Evolutionary conservation across 2,888 invertebrate genomes (phyloP).

Genomic region (Cerastis leucographa): DNA sequence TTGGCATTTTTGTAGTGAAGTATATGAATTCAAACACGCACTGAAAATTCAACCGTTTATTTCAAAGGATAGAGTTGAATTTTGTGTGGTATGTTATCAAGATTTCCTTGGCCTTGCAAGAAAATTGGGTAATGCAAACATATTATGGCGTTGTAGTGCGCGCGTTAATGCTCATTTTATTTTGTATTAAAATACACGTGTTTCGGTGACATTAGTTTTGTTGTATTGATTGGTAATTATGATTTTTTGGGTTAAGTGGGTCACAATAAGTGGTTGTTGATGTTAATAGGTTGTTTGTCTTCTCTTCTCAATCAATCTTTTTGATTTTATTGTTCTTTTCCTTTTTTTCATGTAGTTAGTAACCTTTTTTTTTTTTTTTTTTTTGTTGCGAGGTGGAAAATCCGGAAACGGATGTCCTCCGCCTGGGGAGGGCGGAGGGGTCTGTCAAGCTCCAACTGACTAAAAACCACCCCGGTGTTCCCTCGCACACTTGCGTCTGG

Average conservation of each 20-base stretch:
- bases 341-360: no score
- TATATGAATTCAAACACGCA: neutral
- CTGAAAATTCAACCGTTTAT: neutral
- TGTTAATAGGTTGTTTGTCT: neutral
- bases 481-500: no score
- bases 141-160: conserved; percentile 47
- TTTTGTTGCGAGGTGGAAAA: no score
- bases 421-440: no score
- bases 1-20: conserved; percentile 11
- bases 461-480: no score
- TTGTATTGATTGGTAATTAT: conserved; percentile 25
- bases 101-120: conserved; percentile 41
- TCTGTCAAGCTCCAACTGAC: no score
- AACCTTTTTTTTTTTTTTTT: no score
- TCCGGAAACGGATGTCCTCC: no score
- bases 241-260: neutral
- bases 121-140: conserved; percentile 51
- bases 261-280: neutral
- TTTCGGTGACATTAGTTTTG: conserved; percentile 11
- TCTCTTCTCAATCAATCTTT: no score
- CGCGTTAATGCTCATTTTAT: conserved; percentile 28
- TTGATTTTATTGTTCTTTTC: no score
- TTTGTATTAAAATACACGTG: conserved; percentile 26
- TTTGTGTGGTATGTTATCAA: neutral
- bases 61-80: neutral